Evolutionary conservation across 2,797 vertebrate genomes (phyloP).

Genomic region (Sebastes hubbsi): DNA sequence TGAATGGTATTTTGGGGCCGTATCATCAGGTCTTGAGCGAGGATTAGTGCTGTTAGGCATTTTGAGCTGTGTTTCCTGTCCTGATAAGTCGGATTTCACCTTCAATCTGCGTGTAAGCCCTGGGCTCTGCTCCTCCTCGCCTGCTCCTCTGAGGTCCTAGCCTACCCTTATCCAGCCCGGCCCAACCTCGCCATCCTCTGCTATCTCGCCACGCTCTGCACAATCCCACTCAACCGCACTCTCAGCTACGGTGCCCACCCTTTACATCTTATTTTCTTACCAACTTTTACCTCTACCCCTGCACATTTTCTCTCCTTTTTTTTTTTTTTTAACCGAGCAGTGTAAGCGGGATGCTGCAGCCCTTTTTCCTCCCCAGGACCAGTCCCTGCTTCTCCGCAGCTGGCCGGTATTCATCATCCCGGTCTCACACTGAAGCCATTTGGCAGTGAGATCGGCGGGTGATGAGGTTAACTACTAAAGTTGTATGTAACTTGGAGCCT

Average conservation of each 20-base stretch:
- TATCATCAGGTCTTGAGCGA: conserved; percentile 81
- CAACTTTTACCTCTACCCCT: conserved; percentile 28
- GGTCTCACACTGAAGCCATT: conserved; percentile 87
- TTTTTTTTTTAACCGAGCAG: conserved; percentile 30
- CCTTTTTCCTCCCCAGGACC: conserved; percentile 68
- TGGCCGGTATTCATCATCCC: conserved; percentile 89
- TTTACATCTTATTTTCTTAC: conserved; percentile 44
- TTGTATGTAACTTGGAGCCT: conserved; percentile 92
- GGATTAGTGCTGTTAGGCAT: conserved; percentile 83
- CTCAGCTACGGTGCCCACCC: conserved; percentile 5
- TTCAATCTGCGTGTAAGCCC: conserved; percentile 82
- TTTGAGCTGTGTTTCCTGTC: conserved; percentile 82
- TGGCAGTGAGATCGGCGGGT: conserved; percentile 90
- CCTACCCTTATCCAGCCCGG: conserved; percentile 67
- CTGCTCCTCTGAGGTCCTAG: conserved; percentile 76
- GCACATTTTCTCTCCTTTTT: conserved; percentile 31
- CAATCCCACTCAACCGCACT: conserved; percentile 26
- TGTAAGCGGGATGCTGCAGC: conserved; percentile 50
- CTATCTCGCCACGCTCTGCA: conserved; percentile 47
- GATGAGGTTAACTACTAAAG: conserved; percentile 95
- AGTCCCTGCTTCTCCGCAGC: conserved; percentile 75
- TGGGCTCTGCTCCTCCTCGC: conserved; percentile 78
- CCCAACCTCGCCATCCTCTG: conserved; percentile 51
- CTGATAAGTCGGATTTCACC: conserved; percentile 84
- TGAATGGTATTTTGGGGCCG: conserved; percentile 79